Evolutionary conservation across 2,888 invertebrate genomes (phyloP).

Genomic region (Oligia latruncula): DNA sequence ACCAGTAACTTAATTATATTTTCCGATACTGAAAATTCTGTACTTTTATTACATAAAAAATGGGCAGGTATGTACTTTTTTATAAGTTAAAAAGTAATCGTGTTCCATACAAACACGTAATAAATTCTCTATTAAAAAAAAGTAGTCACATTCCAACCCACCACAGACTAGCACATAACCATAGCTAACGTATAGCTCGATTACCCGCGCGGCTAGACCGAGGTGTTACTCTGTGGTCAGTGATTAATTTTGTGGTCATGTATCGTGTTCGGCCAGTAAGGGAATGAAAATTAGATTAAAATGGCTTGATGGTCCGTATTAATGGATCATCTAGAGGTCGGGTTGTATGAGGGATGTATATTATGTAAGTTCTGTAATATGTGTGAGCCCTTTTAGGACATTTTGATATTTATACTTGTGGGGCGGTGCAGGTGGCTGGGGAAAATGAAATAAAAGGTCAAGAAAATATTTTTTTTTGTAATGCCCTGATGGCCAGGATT

Average conservation of each 20-base stretch:
- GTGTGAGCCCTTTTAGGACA: neutral
- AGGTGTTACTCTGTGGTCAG: slow-evolving; percentile 62
- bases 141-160: neutral
- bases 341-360: neutral
- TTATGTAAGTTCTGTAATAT: neutral
- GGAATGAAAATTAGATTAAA: slow-evolving; percentile 62
- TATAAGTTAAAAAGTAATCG: neutral
- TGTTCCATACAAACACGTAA: neutral
- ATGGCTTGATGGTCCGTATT: slow-evolving; percentile 38
- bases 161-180: slow-evolving; percentile 36
- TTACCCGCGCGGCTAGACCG: slow-evolving; percentile 42
- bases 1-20: neutral
- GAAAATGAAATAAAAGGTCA: neutral
- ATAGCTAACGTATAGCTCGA: slow-evolving; percentile 26
- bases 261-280: slow-evolving; percentile 57
- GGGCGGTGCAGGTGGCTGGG: neutral
- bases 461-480: neutral
- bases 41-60: neutral
- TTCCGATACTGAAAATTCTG: neutral
- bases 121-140: neutral
- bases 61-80: neutral
- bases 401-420: neutral
- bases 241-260: slow-evolving; percentile 65
- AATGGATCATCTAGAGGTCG: slow-evolving; percentile 35
- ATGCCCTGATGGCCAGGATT: neutral